Conservation (phyloP, 1,140 invertebrate species). For the Microplitis mediator region DNA sequence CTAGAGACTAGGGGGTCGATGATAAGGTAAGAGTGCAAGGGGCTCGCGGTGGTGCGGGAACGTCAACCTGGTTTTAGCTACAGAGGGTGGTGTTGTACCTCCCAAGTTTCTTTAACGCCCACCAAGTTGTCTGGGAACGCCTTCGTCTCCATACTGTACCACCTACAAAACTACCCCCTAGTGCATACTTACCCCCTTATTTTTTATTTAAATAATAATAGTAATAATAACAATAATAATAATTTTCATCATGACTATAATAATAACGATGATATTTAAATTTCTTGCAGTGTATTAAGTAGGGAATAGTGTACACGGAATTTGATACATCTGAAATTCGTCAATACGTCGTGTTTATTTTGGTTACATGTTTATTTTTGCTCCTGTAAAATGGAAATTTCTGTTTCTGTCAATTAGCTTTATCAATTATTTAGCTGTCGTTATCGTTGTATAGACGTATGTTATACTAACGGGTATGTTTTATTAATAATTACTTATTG, state of each 20-base stretch:
- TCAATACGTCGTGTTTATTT: neutral
- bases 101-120: slow-evolving; percentile 60
- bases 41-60: neutral
- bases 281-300: too few species aligned
- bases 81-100: slow-evolving; percentile 50
- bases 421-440: too few species aligned
- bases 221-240: too few species aligned
- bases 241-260: too few species aligned
- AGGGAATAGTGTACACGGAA: too few species aligned
- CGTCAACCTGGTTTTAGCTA: slow-evolving; percentile 24
- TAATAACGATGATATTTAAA: too few species aligned
- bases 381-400: too few species aligned
- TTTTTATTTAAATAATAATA: neutral
- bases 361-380: neutral
- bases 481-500: too few species aligned
- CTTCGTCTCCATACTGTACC: slow-evolving; percentile 57
- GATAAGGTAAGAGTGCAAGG: neutral
- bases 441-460: too few species aligned
- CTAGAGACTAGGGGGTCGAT: too few species aligned
- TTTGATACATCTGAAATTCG: neutral
- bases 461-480: neutral
- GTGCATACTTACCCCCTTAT: slow-evolving; percentile 31
- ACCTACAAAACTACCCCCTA: slow-evolving; percentile 50
- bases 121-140: slow-evolving; percentile 57
- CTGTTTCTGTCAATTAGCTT: too few species aligned